Evolutionary conservation across 2,888 invertebrate species (phyloP), one percentile per base, ranked within the genome.

Genomic region (Copidosoma aretas): DNA sequence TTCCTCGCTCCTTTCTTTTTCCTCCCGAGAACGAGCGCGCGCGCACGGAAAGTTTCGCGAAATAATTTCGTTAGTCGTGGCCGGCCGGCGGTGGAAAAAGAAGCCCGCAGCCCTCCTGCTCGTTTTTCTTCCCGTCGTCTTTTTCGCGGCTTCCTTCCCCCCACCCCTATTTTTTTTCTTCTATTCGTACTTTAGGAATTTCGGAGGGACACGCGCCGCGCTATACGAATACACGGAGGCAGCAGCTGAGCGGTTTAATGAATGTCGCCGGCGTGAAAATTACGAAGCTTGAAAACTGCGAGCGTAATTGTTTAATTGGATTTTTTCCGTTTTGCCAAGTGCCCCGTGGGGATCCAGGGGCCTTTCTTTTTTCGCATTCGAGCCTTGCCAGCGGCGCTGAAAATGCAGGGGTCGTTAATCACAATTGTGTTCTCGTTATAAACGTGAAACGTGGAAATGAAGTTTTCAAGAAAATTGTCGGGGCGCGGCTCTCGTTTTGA

Each of bases 231-330:
- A 32, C 32, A 32, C 32, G 17, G 4, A 46, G 43, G 12, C 8
- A 46, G 12, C 3, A 17, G 12, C 15, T 8, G 24, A 58, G 39
- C 8, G 52, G 53, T 67, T 59, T 67, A 67, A 67, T 67, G 58
- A 58, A 67, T 62, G 61, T 58, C 57, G 39, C 60, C 51, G 56
- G 54, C 21, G 59, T 39, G 57, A 56, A 46, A 67, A 56, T 64
- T 68, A 64, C 60, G 63, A 24, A 19, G 21, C 56, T 24, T 61
- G 57, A 57, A 17, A 67, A 52, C 51, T 61, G 60, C 56, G 39
- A 41, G 56, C 41, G 22, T 67, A 61, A 67, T 67, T 67, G 61
- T 67, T 67, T 61, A 67, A 67, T 67, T 67, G 61, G 25, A 61
- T 61, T 61, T 67, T 67, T 61, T n/a, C 25, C 53, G 53, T 25